Base-by-base conservation (phyloP, 2,113 vertebrate genomes). In the Lamprologus lemairii region DNA sequence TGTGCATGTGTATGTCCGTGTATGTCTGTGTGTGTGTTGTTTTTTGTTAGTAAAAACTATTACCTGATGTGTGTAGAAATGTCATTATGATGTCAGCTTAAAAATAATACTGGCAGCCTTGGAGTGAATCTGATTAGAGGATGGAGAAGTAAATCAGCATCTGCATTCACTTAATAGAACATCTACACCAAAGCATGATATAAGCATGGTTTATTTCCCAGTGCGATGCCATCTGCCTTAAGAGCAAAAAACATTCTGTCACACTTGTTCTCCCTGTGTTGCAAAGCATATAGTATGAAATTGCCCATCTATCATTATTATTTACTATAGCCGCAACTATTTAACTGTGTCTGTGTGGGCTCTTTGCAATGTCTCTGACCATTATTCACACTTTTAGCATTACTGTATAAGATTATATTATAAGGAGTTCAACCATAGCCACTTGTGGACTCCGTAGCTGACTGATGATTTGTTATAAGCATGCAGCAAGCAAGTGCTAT, bases 401-500 rank as follows among this genome's bases (percentile, higher is more conserved):
- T 80, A 78, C 68, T 86, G 49, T 84, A 58, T 87, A 53, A 87
- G 80, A 91, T 91, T 83, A 78, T 88, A 21, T 54, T 51, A 65
- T 80, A 80, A 40, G 37, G 55, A 80, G 45, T 89, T 78, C 54
- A 65, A 55, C 85, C 3, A 17, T 37, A 86, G 49, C 82, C 40
- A 12, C 13, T 23, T 49, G 83, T 73, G 51, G 51, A 84, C 63
- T 65, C 17, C 7, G 23, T 55, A 79, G 80, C n/a, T 82, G 47
- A 84, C 86, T 93, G 92, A 93, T 91, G 58, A 90, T 85, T 83
- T 37, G 28, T 79, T 81, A 35, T 45, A 21, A 68, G 60, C 63
- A 79, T 9, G 23, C 33, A 35, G 33, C 33, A 35, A 35, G 33
- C 7, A 47, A 73, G 45, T 31, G 16, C 16, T 82, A 40, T 81